Base-by-base conservation (phyloP, 2,113 vertebrate species). In the Genyomyrus donnyi region DNA sequence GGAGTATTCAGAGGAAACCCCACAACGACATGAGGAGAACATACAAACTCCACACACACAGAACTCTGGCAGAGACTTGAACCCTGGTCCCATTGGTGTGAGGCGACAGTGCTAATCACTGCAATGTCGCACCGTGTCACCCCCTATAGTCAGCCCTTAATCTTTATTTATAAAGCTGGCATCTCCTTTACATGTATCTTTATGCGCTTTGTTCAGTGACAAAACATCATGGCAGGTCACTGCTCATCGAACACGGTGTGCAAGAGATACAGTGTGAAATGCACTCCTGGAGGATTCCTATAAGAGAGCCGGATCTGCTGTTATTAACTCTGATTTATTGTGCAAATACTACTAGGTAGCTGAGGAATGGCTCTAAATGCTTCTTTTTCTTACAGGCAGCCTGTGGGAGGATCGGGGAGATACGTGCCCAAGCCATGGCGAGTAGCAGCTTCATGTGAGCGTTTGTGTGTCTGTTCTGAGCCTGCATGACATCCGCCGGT, bases 381-480 rank as follows among this genome's bases (percentile, higher is more conserved):
- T 10, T 53, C 19, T 87, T 53, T 87, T 42, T 17, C 56, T 87
- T 48, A 15, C 6, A 19, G 15, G 27, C 50, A 53, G 50, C 39
- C 35, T 80, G 35, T 80, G 74, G 13, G 5, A 42, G 35, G 42
- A 11, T 80, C 5, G 42, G 74, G 70, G 70, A 77, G 5, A 77
- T 77, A 39, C 15, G 35, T 19, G 35, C 13, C 42, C 24, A 27
- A 49, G 21, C 17, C n/a, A 45, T 31, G 58, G 42, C 17, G 42
- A 24, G 62, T 15, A 70, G 62, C 27, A 70, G 62, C 62, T 70
- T 70, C 62, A 31, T 31, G 24, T 83, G n/a, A n/a, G 6, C 24
- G 42, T 56, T 15, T 46, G 17, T 9, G 13, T 88, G 48, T 66
- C 85, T 88, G 90, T 35, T 31, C 58, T 48, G 62, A 91, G 88